phyloP scores from a whole-genome alignment of 2,797 vertebrate genomes.

The Cossypha niveicapilla region DNA sequence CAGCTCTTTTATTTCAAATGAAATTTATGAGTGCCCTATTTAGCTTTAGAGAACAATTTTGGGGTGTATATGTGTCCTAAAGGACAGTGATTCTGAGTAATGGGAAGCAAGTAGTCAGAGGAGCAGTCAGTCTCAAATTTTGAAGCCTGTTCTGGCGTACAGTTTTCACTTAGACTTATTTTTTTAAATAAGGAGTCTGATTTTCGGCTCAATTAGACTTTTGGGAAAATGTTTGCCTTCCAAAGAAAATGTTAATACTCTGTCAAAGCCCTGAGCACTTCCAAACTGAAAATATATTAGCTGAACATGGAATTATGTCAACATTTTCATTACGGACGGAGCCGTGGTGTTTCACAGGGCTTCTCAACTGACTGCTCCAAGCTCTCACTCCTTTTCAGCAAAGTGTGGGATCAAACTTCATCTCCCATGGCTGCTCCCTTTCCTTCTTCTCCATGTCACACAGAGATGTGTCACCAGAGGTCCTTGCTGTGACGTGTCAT shows the following conservation, averaged over 20 bases:
- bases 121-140: background rate
- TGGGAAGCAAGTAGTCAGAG: background rate
- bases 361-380: background rate
- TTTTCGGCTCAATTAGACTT: constrained; percentile 49
- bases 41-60: background rate
- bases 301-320: constrained; percentile 53
- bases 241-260: constrained; percentile 60
- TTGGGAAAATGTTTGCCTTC: constrained; percentile 57
- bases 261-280: constrained; percentile 48
- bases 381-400: background rate
- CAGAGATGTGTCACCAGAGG: background rate
- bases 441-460: background rate
- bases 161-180: constrained; percentile 2
- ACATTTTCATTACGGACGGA: constrained; percentile 26
- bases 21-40: background rate
- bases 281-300: constrained; percentile 59
- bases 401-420: background rate
- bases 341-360: background rate
- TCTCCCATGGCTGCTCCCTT: background rate
- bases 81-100: background rate
- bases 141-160: constrained; percentile 15
- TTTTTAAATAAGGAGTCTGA: constrained; percentile 25
- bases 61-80: background rate
- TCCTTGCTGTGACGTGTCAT: background rate
- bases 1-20: background rate